Base-by-base conservation (phyloP, 2,113 vertebrate genomes). In the Cyanoliseus patagonus region DNA sequence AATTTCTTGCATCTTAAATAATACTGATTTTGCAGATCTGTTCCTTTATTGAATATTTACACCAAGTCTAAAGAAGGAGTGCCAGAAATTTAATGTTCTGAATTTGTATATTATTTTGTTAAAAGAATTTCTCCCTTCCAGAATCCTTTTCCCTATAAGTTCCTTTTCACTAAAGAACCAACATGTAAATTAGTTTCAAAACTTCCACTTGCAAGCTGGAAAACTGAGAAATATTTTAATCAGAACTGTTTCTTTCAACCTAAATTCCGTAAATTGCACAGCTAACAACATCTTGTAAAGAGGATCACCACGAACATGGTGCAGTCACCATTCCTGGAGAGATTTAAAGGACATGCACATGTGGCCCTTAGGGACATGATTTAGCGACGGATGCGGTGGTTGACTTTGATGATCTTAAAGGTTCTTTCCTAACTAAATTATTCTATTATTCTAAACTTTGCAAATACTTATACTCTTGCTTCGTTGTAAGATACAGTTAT, bases 31-130 rank as follows among this genome's bases (percentile, higher is more conserved):
- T 55, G 1, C 69, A 59, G 52, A 62, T 31, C 35, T 88, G 25
- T 52, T 83, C 22, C 37, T 97, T 94, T 76, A 86, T 49, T 79
- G 61, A 88, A 69, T 84, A 83, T 68, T 92, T 95, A 90, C 7
- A 87, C 24, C 42, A 80, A 61, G 19, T 42, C 46, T 70, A 76
- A 78, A 57, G 61, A 80, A 69, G 57, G 12, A 84, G 19, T 61
- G 19, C 16, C 44, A 86, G n/a, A 95, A 96, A 86, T 77, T 44
- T 22, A 78, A 19, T 25, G 19, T 8, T 24, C 19, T 73, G n/a
- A 66, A 94, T 74, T 33, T 95, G 46, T 52, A 37, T 20, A 72
- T 31, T 53, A 84, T 82, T 86, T 83, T 67, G 39, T 67, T 67
- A 30, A 68, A 88, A n/a, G 9, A 62, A 72, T 7, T 59, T 74